Conservation (phyloP, 1,140 invertebrate species). For the Drosophila orosa region DNA sequence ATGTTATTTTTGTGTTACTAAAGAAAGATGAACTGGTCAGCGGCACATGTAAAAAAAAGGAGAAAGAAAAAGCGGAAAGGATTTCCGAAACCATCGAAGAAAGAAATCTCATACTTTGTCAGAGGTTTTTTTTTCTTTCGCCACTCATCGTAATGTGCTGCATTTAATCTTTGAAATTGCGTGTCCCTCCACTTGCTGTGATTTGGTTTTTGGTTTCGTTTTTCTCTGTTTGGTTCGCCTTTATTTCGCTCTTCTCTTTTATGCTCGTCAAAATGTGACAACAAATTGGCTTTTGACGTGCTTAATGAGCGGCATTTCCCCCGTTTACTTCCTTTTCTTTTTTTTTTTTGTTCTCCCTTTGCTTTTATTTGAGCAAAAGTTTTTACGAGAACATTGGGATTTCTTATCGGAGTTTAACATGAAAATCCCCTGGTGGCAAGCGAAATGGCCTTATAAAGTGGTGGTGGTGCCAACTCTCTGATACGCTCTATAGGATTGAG, state of each 20-base stretch:
- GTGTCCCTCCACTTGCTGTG: conserved; percentile 50
- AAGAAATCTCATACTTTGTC: conserved; percentile 28
- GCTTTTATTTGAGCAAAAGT: conserved; percentile 23
- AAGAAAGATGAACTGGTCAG: conserved; percentile 73
- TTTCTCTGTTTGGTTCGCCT: conserved; percentile 22
- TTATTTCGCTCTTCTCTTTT: conserved; percentile 41
- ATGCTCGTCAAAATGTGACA: conserved; percentile 72
- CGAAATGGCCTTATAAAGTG: conserved; percentile 34
- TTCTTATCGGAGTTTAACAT: conserved; percentile 40
- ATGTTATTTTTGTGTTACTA: conserved; percentile 61
- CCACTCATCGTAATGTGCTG: conserved; percentile 68
- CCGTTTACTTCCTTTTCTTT: conserved; percentile 25
- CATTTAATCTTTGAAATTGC: conserved; percentile 77
- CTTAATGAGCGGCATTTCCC: conserved; percentile 65
- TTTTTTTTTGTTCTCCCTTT: conserved; percentile 22
- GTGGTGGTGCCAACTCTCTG: conserved; percentile 10
- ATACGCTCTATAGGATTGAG: conserved; percentile 11
- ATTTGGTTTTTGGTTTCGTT: conserved; percentile 50
- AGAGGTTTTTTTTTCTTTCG: not conserved
- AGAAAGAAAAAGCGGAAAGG: conserved; percentile 1
- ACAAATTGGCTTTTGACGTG: conserved; percentile 80
- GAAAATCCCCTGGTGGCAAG: conserved; percentile 10
- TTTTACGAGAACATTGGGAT: conserved; percentile 36
- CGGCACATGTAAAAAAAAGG: conserved; percentile 20
- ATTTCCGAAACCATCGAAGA: conserved; percentile 23